Evolutionary conservation across 1,140 invertebrate genomes (phyloP).

Genomic region (Colletes gigas): DNA sequence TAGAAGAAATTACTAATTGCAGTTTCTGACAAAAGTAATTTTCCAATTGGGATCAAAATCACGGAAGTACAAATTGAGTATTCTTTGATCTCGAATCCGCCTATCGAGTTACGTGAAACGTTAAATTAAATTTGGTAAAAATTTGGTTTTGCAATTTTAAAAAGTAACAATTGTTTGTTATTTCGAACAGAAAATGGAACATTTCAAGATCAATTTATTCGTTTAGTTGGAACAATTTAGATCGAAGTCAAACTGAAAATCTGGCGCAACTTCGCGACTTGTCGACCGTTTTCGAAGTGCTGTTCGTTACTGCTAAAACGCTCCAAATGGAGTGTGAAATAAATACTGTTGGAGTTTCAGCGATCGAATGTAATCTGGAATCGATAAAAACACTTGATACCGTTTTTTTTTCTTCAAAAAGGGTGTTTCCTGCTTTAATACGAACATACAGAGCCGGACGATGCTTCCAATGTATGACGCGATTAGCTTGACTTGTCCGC

Average conservation of each 20-base stretch:
- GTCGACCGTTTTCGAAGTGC: neutral
- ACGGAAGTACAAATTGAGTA: too few species aligned
- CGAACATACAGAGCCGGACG: neutral
- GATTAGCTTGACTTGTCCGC: constrained; percentile 41
- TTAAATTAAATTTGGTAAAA: too few species aligned
- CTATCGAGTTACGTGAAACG: too few species aligned
- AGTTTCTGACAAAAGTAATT: too few species aligned
- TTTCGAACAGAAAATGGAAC: neutral
- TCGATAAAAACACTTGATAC: neutral
- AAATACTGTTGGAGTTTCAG: neutral
- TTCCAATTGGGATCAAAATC: too few species aligned
- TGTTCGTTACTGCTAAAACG: constrained; percentile 10
- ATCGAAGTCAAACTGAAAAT: neutral
- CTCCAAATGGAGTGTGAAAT: neutral
- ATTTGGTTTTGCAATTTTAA: neutral
- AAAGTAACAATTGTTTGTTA: neutral
- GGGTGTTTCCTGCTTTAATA: neutral
- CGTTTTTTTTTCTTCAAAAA: neutral
- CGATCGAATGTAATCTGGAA: neutral
- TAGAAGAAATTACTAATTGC: too few species aligned
- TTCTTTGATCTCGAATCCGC: too few species aligned
- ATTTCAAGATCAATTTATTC: constrained; percentile 7
- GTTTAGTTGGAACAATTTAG: constrained; percentile 10
- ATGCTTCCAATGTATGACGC: constrained; percentile 30
- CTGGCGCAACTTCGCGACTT: neutral